Base-by-base conservation (phyloP, 2,888 invertebrate genomes). In the Mythimna albipuncta region DNA sequence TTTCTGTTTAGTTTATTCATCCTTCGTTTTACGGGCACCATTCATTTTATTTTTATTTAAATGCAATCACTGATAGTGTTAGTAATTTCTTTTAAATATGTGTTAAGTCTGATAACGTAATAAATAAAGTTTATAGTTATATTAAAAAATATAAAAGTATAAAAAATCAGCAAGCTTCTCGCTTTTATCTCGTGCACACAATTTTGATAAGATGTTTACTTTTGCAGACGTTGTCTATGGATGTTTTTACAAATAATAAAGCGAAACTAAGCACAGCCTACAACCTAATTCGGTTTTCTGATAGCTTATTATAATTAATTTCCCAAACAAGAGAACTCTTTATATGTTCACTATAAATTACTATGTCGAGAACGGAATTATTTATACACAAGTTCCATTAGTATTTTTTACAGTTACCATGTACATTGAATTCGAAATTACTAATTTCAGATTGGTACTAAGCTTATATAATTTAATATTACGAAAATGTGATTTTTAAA, bases 61-160 rank as follows among this genome's bases (percentile, higher is more conserved):
- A 86, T 86, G 86, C 86, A 86, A 74, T 82, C 78, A 81, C 75
- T 85, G 81, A 83, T 79, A 73, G 19, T 77, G 75, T 85, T 85
- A 80, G 79, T 83, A 80, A 70, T 72, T 70, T 69, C 32, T 50
- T 73, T 77, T 54, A 75, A 75, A 61, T 54, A 72, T 21, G 52
- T 52, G 72, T 83, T 74, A 76, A 35, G 50, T 72, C 44, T 61
- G 64, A 10, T 64, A 44, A n/a, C 41, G 52, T 76, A 61, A 68
- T 68, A 73, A 72, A 70, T 65, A 78, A 77, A 70, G 10, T 59
- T 55, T 64, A 68, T 74, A 63, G 38, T 63, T 54, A 77, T 71
- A 79, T 67, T 70, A 79, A 83, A 82, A 83, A 81, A 85, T 88
- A 88, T 81, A 87, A 87, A 88, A 83, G 82, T 88, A 83, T 75